These are phyloP conservation scores for Ptychoptera albimana DNA, from an alignment of 2,888 invertebrate species.

Conservation along the genomic window DNA sequence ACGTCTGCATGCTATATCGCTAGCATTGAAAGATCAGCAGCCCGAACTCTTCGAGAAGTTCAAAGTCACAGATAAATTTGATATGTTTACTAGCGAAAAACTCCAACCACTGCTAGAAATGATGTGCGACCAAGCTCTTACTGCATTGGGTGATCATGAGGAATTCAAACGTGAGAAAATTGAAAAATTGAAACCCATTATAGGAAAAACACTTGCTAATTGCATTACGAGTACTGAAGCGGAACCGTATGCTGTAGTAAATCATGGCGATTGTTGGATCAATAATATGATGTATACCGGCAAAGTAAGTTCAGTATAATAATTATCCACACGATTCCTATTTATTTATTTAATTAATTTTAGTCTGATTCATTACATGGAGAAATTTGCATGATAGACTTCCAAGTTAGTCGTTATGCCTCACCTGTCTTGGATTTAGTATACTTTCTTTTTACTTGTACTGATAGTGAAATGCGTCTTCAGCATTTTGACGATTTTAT, in stretches of 20 bases:
- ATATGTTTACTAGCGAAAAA: neutral
- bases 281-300: conserved; percentile 8
- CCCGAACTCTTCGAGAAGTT: conserved; percentile 7
- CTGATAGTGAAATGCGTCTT: conserved; percentile 7
- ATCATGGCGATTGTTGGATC: conserved; percentile 9
- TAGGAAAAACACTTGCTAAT: neutral
- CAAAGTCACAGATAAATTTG: neutral
- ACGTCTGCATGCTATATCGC: conserved; percentile 9
- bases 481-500: conserved; percentile 8
- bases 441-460: conserved; percentile 7
- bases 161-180: conserved; percentile 5
- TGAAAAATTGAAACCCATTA: neutral
- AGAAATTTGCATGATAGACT: conserved; percentile 7
- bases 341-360: too few relatives aligned
- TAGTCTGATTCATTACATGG: too few relatives aligned
- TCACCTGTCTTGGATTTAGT: conserved; percentile 9
- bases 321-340: too few relatives aligned
- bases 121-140: conserved; percentile 3
- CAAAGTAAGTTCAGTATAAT: neutral
- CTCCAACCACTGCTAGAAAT: neutral
- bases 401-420: conserved; percentile 8
- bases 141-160: conserved; percentile 5
- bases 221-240: neutral
- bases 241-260: conserved; percentile 9
- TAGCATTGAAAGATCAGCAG: conserved; percentile 7